Evolutionary conservation across 2,797 vertebrate species (phyloP).

Genomic region (Argyrosomus regius): DNA sequence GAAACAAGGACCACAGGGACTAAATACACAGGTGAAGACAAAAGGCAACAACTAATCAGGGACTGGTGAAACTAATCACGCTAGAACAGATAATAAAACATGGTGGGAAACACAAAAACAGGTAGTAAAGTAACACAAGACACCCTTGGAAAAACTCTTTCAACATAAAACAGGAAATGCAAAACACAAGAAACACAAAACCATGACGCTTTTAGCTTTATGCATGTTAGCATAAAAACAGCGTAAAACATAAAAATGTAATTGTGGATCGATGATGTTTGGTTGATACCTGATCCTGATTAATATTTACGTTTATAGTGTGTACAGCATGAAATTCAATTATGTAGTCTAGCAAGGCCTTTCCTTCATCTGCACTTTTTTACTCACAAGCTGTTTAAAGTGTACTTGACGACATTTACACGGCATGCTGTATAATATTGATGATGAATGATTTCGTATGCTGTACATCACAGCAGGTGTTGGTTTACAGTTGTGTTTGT

Average conservation of each 20-base stretch:
- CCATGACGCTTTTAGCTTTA: too few species aligned
- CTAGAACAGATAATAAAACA: too few species aligned
- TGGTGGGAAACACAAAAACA: too few species aligned
- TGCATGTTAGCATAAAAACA: neutral
- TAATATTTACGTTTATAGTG: neutral
- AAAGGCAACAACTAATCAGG: too few species aligned
- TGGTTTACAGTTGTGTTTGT: constrained; percentile 61
- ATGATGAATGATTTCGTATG: constrained; percentile 48
- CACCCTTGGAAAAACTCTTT: too few species aligned
- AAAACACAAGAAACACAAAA: too few species aligned
- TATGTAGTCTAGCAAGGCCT: neutral
- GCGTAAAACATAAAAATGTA: neutral
- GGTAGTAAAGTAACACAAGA: too few species aligned
- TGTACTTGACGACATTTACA: constrained; percentile 6
- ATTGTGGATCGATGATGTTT: neutral
- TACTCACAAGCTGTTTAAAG: constrained; percentile 33
- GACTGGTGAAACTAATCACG: too few species aligned
- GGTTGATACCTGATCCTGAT: neutral
- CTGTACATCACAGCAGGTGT: constrained; percentile 69
- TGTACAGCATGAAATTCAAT: neutral
- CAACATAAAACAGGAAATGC: too few species aligned
- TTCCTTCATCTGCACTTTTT: constrained; percentile 22
- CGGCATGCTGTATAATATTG: constrained; percentile 24
- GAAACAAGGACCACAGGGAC: too few species aligned
- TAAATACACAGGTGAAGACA: too few species aligned